Base-by-base conservation (phyloP, 2,888 invertebrate species). In the Scaptomyza parva region DNA sequence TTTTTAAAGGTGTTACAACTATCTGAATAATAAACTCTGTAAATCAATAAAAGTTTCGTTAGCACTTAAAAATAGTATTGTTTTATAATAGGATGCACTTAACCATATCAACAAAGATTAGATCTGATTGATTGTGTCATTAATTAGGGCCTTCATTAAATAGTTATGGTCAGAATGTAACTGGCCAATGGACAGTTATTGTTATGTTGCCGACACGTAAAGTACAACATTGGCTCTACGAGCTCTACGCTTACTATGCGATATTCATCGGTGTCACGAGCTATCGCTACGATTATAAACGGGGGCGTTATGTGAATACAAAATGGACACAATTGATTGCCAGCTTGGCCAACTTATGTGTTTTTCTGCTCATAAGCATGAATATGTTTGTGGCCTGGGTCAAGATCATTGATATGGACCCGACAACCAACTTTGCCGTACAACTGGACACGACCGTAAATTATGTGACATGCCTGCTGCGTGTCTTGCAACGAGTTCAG, bases 211-310 rank as follows among this genome's bases (percentile, higher is more conserved):
- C 51, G 9, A 3, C 14, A n/a, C 37, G 52, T 14, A 41, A 52
- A 20, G 11, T 63, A 18, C 35, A 39, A 2, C 54, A 22, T n/a
- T 20, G 45, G 37, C 59, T 76, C 28, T 59, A 66, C 17, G 41
- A 55, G 48, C 8, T 73, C 6, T 63, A 20, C 28, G 65, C 54
- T 0, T 40, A 40, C 20, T 70, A 40, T 57, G 51, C 70, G 18
- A 76, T 76, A 59, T 45, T 70, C n/a, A 52, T 40, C 43, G 76
- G 76, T 0, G 47, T 35, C 2, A 76, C 70, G 2, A 57, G 74
- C 45, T 76, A 76, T 64, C 73, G 76, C 18, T 76, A 67, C 22
- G 77, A 76, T 18, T 62, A 30, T n/a, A 14, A 12, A 1, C 39
- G 2, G 6, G 50, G 28, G 11, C 57, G 20, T 1, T 73, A 48